Base-by-base conservation (phyloP, 2,888 invertebrate genomes). In the Caenorhabditis plicata region DNA sequence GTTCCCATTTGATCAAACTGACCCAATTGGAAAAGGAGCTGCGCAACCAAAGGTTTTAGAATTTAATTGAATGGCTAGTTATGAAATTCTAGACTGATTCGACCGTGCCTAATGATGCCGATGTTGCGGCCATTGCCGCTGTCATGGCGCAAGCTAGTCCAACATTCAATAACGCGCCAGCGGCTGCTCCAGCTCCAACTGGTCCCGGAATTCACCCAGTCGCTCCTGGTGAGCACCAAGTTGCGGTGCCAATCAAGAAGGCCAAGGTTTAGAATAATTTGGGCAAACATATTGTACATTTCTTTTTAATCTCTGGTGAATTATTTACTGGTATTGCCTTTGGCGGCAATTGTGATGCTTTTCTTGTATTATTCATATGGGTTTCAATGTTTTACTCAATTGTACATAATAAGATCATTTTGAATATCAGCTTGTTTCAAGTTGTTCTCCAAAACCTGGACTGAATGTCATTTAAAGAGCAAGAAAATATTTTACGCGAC, bases 1-100 rank as follows among this genome's bases (percentile, higher is more conserved):
- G 11, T 64, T 74, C 55, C 73, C 73, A 39, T 74, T 74, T 62
- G 72, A 74, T 5, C 70, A 73, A 53, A 63, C 73, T 13, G 71
- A 71, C 39, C 68, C 73, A 26, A 50, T 73, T 15, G 52, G 54
- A n/a, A n/a, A n/a, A n/a, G n/a, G n/a, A n/a, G n/a, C n/a, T n/a
- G n/a, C n/a, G n/a, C n/a, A n/a, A n/a, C n/a, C 40, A 39, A 39
- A 19, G 40, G 5, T 4, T 5, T 4, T 5, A 39, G 23, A n/a
- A 39, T 19, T 39, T 31, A 11, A 13, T 11, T 31, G 11, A 11
- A 31, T 11, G 13, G 31, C 31, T 11, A 31, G 13, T 11, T 31
- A 11, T 31, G 31, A 31, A 31, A 31, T 11, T 31, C 31, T 31
- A 31, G 11, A 31, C 13, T 31, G 11, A 11, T 31, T 11, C 13